Evolutionary conservation across 2,797 vertebrate species (phyloP).

Genomic region (Melanotaenia maccullochi): DNA sequence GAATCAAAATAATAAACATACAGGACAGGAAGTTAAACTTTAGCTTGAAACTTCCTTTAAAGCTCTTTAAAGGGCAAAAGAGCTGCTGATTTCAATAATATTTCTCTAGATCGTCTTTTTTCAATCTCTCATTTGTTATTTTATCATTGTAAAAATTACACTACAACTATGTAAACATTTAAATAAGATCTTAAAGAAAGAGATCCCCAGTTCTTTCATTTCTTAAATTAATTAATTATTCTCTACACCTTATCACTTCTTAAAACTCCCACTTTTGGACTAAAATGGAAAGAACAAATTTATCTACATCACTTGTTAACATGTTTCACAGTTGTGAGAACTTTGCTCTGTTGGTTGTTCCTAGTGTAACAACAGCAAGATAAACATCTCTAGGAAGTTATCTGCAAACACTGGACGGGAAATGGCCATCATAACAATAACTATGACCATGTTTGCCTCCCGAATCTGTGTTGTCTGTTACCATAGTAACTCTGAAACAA

Average conservation of each 20-base stretch:
- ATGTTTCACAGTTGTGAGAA: conserved; percentile 7
- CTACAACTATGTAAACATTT: not conserved
- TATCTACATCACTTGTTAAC: not conserved
- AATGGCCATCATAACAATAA: conserved; percentile 63
- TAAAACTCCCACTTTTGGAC: not conserved
- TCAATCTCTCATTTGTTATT: not conserved
- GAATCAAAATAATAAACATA: not conserved
- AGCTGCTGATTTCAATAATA: not conserved
- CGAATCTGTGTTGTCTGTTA: conserved; percentile 25
- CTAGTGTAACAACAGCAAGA: conserved; percentile 31
- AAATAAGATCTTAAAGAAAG: not conserved
- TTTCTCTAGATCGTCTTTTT: not conserved
- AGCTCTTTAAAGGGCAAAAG: not conserved
- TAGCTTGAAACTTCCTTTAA: not conserved
- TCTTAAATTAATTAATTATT: not conserved
- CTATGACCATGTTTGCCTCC: conserved; percentile 23
- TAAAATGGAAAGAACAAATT: conserved; percentile 10
- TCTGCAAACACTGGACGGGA: conserved; percentile 58
- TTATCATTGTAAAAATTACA: not conserved
- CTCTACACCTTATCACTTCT: not conserved
- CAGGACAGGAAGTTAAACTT: not conserved
- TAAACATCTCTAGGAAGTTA: conserved; percentile 38
- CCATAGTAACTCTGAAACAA: conserved; percentile 34
- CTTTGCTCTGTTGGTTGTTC: conserved; percentile 52
- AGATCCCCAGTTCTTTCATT: not conserved